A percentile compares a stretch with the other conserved stretches of the same genome.
Evolutionary conservation across 1,140 invertebrate genomes (phyloP).

Genomic region (Heliothis virescens): DNA sequence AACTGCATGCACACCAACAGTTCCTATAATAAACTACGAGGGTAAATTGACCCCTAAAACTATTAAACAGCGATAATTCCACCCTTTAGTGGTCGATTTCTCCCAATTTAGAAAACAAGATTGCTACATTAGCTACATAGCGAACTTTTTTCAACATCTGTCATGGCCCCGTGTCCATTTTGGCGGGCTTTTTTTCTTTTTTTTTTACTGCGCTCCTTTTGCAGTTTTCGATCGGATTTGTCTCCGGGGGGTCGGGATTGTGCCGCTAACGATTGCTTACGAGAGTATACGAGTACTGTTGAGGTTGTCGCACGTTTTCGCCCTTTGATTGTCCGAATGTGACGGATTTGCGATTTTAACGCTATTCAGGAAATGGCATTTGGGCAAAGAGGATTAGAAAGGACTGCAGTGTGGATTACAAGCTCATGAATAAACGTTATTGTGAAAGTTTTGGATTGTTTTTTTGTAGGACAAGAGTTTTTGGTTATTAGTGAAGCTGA

Average conservation of each 20-base stretch:
- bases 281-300: conserved; percentile 56
- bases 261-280: conserved; percentile 69
- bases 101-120: conserved; percentile 71
- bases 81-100: conserved; percentile 57
- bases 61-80: conserved; percentile 28
- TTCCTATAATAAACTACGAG: not conserved
- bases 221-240: conserved; percentile 76
- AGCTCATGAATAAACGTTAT: conserved; percentile 47
- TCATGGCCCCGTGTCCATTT: conserved; percentile 75
- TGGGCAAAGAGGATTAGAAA: conserved; percentile 74
- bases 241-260: conserved; percentile 74
- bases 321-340: conserved; percentile 77
- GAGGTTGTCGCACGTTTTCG: conserved; percentile 61
- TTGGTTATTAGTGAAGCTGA: too few relatives aligned
- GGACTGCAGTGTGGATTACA: conserved; percentile 42
- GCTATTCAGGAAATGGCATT: conserved; percentile 64
- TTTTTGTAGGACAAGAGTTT: not conserved
- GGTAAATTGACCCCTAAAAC: conserved; percentile 24
- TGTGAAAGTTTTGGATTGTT: conserved; percentile 26
- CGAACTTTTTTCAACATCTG: conserved; percentile 73
- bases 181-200: conserved; percentile 60
- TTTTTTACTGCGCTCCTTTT: conserved; percentile 67
- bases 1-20: not conserved
- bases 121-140: conserved; percentile 62
- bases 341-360: conserved; percentile 72